Base-by-base conservation (phyloP, 1,140 invertebrate genomes). In the Caenorhabditis briggsae region DNA sequence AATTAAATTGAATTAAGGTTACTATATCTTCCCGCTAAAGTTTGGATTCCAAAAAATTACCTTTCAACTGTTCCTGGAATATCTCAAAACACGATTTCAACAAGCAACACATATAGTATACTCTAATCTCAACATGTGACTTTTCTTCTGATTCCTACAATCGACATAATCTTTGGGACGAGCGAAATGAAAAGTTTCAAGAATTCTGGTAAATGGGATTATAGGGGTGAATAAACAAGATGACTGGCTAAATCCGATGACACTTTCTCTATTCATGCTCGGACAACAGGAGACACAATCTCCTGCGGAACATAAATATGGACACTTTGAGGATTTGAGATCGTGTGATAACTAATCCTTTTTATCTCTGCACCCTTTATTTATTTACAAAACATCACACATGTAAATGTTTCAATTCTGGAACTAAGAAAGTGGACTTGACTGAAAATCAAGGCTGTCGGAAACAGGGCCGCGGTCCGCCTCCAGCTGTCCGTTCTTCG, bases 221-320 rank as follows among this genome's bases (percentile, higher is more conserved):
- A 78, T 53, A 25, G 2, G 46, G 1, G 0, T 25, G 23, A 50
- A 78, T 78, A 78, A 78, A 78, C 70, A 78, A 78, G 70, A 50
- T 78, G 70, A 78, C 70, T 78, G n/a, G 70, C 43, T 78, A 78
- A 78, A 78, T 78, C 70, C 46, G 70, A 78, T 78, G 70, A 78
- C 70, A 78, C 43, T 16, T 41, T 33, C 33, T 33, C 33, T 33
- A 33, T 33, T 20, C 33, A 64, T 18, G 14, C 56, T 11, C 20
- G 59, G 59, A 61, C 59, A 78, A 78, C 70, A 78, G 46, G 70
- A 78, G 70, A 16, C 64, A 70, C 48, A 18, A 12, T 41, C n/a
- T 25, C 5, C 16, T 46, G 18, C 12, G 46, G 18, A 11, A 23
- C 6, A 61, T 2, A 25, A 11, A 61, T 20, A 20, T 33, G 33